Evolutionary conservation across 2,888 invertebrate species (phyloP).

Genomic region (Heliconius charithonia): DNA sequence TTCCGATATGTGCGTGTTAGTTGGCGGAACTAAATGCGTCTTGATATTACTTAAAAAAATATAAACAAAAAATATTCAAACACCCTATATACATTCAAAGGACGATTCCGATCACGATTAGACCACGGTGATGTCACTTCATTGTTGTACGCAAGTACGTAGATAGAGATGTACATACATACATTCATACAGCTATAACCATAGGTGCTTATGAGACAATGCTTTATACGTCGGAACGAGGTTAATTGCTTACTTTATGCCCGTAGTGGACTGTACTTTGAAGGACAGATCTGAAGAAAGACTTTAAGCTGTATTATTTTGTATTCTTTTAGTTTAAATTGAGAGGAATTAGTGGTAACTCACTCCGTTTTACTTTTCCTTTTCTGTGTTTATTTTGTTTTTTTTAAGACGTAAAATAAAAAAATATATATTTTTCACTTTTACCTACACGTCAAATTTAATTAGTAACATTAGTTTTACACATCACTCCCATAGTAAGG

Average conservation of each 20-base stretch:
- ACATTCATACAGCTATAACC: background rate
- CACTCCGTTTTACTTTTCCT: background rate
- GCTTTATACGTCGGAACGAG: slow-evolving; percentile 44
- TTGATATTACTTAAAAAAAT: background rate
- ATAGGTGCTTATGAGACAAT: slow-evolving; percentile 45
- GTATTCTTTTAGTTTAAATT: background rate
- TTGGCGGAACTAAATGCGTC: too few species aligned
- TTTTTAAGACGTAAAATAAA: too few species aligned
- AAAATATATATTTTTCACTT: too few species aligned
- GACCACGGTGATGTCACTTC: slow-evolving; percentile 51
- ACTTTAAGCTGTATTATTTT: slow-evolving; percentile 9
- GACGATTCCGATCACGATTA: slow-evolving; percentile 52
- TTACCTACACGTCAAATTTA: too few species aligned
- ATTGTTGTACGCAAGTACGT: slow-evolving; percentile 46
- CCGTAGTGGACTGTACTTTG: slow-evolving; percentile 32
- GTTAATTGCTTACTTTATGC: slow-evolving; percentile 42
- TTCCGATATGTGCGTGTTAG: too few species aligned
- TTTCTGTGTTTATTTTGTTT: background rate
- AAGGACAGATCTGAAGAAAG: slow-evolving; percentile 8
- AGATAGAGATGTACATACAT: background rate
- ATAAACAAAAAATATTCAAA: background rate
- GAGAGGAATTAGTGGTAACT: background rate
- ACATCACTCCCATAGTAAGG: too few species aligned
- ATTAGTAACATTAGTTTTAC: too few species aligned
- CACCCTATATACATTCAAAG: slow-evolving; percentile 41